phyloP scores from a whole-genome alignment of 1,140 invertebrate genomes.

The Yoshiicerus persimilis region DNA sequence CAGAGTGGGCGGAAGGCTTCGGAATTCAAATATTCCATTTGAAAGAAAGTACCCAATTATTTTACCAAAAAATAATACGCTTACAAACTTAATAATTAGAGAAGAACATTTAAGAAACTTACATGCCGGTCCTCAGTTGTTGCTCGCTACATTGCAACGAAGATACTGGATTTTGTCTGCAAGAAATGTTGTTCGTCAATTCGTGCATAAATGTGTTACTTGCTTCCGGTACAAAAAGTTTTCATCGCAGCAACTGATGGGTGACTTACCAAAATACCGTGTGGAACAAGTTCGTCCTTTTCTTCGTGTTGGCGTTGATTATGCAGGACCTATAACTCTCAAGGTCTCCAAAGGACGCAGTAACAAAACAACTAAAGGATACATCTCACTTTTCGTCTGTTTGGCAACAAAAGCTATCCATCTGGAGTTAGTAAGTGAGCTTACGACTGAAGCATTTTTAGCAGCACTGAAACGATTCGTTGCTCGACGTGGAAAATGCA shows the following conservation, averaged over 20 bases:
- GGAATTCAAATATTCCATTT: not conserved
- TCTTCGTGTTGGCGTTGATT: not conserved
- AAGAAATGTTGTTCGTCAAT: not conserved
- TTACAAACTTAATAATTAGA: not conserved
- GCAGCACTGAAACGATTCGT: conserved; percentile 52
- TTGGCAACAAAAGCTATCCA: conserved; percentile 50
- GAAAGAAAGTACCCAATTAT: not conserved
- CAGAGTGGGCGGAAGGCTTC: not conserved
- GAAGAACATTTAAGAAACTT: not conserved
- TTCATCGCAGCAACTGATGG: not conserved
- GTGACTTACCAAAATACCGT: not conserved
- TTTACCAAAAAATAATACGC: not conserved
- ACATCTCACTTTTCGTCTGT: conserved; percentile 20
- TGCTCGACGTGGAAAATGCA: conserved; percentile 50
- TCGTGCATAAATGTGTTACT: not conserved
- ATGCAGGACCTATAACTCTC: too few relatives aligned
- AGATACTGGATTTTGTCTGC: not conserved
- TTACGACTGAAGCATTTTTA: conserved; percentile 51
- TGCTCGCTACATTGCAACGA: not conserved
- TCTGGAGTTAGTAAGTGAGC: conserved; percentile 49
- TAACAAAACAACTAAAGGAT: too few relatives aligned
- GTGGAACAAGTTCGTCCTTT: not conserved
- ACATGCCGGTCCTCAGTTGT: not conserved
- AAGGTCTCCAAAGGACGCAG: too few relatives aligned
- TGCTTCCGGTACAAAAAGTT: not conserved